A percentile compares a stretch with the other conserved stretches of the same genome.
Conservation (phyloP, 92 coral and sea anemone species). For the Heliopora coerulea region DNA sequence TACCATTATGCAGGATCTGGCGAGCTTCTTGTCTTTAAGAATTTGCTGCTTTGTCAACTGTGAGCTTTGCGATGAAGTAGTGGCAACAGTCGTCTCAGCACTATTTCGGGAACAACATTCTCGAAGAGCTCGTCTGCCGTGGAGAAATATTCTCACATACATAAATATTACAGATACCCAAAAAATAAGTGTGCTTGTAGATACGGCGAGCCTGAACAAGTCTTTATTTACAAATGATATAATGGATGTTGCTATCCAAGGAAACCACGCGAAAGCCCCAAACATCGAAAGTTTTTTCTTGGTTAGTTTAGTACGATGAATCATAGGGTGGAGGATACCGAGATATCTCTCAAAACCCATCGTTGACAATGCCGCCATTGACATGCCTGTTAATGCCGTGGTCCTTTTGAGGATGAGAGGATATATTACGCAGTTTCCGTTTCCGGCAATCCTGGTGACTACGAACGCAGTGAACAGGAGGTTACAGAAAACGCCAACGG, state of each 20-base stretch:
- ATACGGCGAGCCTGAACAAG: neutral
- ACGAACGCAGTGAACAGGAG: neutral
- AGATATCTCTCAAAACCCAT: neutral
- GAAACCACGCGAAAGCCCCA: neutral
- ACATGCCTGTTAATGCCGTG: neutral
- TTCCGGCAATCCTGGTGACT: neutral
- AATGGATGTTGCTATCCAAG: neutral
- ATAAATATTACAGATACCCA: too few relatives aligned
- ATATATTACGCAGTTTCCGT: neutral
- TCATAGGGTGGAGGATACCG: slow-evolving; percentile 1
- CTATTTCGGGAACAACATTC: too few relatives aligned
- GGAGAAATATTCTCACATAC: too few relatives aligned
- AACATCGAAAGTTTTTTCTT: neutral
- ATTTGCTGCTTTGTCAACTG: too few relatives aligned
- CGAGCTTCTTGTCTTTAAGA: too few relatives aligned
- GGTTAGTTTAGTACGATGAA: neutral
- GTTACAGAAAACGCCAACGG: neutral
- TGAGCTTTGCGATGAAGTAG: too few relatives aligned
- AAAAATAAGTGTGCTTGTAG: too few relatives aligned
- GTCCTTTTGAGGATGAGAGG: neutral
- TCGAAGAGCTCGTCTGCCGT: too few relatives aligned
- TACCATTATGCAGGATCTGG: neutral
- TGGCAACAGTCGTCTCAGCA: too few relatives aligned
- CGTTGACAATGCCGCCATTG: neutral
- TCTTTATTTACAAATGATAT: neutral